These are phyloP conservation scores for Sinotaia quadrata DNA, from an alignment of 2,888 invertebrate species.

Conservation along the genomic window DNA sequence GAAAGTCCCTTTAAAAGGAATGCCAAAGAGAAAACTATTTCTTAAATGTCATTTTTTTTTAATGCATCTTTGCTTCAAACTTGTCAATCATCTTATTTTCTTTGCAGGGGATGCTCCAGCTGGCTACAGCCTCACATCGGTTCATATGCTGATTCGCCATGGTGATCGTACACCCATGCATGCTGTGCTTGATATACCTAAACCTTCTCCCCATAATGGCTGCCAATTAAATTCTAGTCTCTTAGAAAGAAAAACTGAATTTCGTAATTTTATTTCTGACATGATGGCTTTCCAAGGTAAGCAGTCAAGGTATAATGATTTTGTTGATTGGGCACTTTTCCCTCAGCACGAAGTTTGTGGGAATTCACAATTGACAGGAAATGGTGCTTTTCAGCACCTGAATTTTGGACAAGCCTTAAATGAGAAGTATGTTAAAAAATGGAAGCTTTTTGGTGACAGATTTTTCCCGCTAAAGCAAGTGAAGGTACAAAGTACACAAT, in stretches of 20 bases:
- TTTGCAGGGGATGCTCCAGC: slow-evolving; percentile 42
- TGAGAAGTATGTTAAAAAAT: slow-evolving; percentile 66
- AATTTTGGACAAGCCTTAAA: slow-evolving; percentile 81
- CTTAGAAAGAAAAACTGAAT: slow-evolving; percentile 17
- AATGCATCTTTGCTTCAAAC: too few relatives aligned
- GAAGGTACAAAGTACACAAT: slow-evolving; percentile 85
- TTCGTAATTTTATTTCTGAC: slow-evolving; percentile 32
- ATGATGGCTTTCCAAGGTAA: slow-evolving; percentile 35
- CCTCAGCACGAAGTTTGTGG: slow-evolving; percentile 76
- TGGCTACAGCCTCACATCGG: slow-evolving; percentile 51
- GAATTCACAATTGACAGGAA: slow-evolving; percentile 87
- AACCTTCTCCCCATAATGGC: not conserved
- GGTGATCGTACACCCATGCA: slow-evolving; percentile 91
- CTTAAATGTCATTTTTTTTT: too few relatives aligned
- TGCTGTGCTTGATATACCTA: slow-evolving; percentile 61
- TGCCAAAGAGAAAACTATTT: too few relatives aligned
- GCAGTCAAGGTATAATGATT: slow-evolving; percentile 3
- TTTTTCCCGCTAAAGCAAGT: slow-evolving; percentile 68
- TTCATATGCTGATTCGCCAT: slow-evolving; percentile 80
- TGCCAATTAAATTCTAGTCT: slow-evolving; percentile 5
- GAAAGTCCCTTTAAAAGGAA: too few relatives aligned
- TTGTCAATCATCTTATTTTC: too few relatives aligned
- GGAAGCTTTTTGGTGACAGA: slow-evolving; percentile 58
- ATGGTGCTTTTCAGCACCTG: slow-evolving; percentile 87
- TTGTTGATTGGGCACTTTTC: slow-evolving; percentile 53